Conservation (phyloP, 2,113 vertebrate species). For the Coryphaenoides rupestris region DNA sequence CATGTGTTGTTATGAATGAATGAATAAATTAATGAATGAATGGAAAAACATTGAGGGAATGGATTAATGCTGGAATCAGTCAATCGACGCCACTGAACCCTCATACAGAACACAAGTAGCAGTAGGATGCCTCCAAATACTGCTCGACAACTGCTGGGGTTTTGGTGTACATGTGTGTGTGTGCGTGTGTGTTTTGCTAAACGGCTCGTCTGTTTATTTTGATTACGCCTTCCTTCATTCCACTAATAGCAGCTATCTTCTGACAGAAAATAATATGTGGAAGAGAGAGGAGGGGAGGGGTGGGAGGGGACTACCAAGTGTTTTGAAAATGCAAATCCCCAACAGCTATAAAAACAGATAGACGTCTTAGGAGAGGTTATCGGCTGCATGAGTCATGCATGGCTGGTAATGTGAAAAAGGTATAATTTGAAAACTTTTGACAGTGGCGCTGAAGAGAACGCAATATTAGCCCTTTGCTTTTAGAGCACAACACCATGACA, state of each 20-base stretch:
- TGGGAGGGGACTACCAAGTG: constrained; percentile 24
- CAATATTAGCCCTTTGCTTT: background rate
- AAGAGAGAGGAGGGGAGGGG: constrained; percentile 23
- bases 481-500: background rate
- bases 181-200: constrained; percentile 32
- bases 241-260: constrained; percentile 50
- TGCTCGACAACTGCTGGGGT: constrained; percentile 51
- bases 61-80: too few relatives aligned
- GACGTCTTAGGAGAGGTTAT: constrained; percentile 52
- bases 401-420: constrained; percentile 41
- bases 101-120: too few relatives aligned
- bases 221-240: constrained; percentile 50
- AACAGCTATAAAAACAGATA: constrained; percentile 38
- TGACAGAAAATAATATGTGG: constrained; percentile 50
- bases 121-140: constrained; percentile 28
- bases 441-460: constrained; percentile 15
- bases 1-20: too few relatives aligned
- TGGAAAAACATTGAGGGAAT: too few relatives aligned
- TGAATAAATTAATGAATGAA: too few relatives aligned
- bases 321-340: constrained; percentile 52
- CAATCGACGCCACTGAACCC: too few relatives aligned
- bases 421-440: constrained; percentile 43
- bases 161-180: constrained; percentile 2
- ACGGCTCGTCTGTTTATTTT: constrained; percentile 55
- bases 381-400: constrained; percentile 46